Conservation (phyloP, 23 tunicate genomes). For the Halocynthia roretzi region DNA sequence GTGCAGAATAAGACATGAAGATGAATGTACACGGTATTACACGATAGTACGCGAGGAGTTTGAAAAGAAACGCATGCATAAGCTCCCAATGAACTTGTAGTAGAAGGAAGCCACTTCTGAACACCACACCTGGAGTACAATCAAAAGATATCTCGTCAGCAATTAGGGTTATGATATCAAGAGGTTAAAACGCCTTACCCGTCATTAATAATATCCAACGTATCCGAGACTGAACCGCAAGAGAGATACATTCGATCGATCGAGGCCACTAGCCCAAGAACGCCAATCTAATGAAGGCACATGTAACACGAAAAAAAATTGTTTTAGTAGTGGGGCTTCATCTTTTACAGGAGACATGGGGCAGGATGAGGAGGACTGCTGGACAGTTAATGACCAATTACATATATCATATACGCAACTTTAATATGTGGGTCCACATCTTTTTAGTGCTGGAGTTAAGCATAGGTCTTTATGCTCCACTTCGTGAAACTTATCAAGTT, state of each 20-base stretch:
- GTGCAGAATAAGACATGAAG: slow-evolving; percentile 1
- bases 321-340: too few species aligned
- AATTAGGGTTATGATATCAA: background rate
- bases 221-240: slow-evolving; percentile 8
- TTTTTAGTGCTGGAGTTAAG: too few species aligned
- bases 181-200: background rate
- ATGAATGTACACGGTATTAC: slow-evolving; percentile 15
- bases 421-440: too few species aligned
- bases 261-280: slow-evolving; percentile 7
- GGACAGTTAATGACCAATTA: too few species aligned
- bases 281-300: background rate
- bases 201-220: background rate
- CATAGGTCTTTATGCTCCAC: too few species aligned
- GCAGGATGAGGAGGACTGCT: too few species aligned
- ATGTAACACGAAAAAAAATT: too few species aligned
- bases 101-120: background rate
- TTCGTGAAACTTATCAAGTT: too few species aligned
- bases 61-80: slow-evolving; percentile 22
- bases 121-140: background rate
- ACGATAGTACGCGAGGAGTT: slow-evolving; percentile 7
- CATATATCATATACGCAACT: too few species aligned
- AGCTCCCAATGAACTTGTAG: background rate
- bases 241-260: slow-evolving; percentile 13
- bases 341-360: too few species aligned
- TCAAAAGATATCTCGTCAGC: background rate